phyloP scores from a whole-genome alignment of 2,113 vertebrate species.

The Bungarus multicinctus region DNA sequence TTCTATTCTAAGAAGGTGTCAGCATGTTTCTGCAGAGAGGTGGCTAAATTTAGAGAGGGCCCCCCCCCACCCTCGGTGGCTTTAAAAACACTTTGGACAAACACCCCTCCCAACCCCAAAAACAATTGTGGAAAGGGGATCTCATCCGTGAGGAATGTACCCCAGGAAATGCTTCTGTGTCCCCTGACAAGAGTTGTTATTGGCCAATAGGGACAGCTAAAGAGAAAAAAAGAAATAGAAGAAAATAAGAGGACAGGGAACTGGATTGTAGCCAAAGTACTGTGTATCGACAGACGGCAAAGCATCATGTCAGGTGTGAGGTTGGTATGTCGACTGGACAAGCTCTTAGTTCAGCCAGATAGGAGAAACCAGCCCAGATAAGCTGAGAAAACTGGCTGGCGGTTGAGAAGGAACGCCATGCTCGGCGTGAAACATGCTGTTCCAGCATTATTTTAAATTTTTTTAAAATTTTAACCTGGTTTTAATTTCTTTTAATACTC shows the following conservation, averaged over 20 bases:
- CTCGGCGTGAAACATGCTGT: neutral
- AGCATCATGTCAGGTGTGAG: neutral
- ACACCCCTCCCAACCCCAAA: neutral
- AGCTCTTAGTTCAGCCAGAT: rapidly evolving
- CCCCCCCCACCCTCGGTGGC: constrained; percentile 45
- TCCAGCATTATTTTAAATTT: neutral
- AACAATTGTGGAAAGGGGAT: constrained; percentile 59
- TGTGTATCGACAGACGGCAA: constrained; percentile 26
- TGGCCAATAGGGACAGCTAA: rapidly evolving
- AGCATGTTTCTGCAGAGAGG: constrained; percentile 26
- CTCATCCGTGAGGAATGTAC: constrained; percentile 67
- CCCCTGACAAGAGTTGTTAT: constrained; percentile 57
- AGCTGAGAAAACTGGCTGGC: neutral
- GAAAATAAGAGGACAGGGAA: constrained; percentile 15
- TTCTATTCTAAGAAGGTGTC: constrained; percentile 73
- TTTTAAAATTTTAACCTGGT: too few species aligned
- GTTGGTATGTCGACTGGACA: constrained; percentile 26
- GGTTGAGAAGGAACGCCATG: neutral
- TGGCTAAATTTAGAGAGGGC: constrained; percentile 71
- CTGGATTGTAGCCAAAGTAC: constrained; percentile 49
- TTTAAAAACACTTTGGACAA: constrained; percentile 63
- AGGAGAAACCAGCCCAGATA: constrained; percentile 21
- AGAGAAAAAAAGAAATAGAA: neutral
- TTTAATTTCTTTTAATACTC: too few species aligned
- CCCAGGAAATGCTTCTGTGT: constrained; percentile 52